A percentile compares a stretch with the other conserved stretches of the same genome.
phyloP scores from a whole-genome alignment of 2,113 vertebrate species.

The Spermophilus dauricus region DNA sequence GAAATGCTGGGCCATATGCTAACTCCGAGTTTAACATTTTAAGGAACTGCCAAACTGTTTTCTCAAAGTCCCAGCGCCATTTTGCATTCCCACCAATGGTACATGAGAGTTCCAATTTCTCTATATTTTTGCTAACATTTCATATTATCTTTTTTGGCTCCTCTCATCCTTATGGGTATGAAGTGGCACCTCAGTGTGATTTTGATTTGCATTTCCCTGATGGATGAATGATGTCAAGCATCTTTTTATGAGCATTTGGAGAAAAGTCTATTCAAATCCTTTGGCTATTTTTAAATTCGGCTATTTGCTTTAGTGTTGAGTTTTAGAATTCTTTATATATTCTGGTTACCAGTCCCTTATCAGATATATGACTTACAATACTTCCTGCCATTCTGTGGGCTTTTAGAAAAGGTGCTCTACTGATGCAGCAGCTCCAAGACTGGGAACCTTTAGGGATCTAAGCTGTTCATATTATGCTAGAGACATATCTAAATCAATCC shows the following conservation, averaged over 20 bases:
- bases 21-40: constrained; percentile 19
- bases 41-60: background rate
- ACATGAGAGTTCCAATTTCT: background rate
- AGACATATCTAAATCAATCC: background rate
- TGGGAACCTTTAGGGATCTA: background rate
- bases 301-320: constrained; percentile 18
- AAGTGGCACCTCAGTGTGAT: background rate
- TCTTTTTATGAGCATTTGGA: constrained; percentile 32
- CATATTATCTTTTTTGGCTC: background rate
- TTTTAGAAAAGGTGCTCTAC: background rate
- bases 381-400: background rate
- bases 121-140: background rate
- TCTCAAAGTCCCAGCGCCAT: background rate
- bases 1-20: background rate
- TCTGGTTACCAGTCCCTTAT: background rate
- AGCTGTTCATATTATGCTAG: background rate
- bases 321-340: background rate
- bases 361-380: background rate
- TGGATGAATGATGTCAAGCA: background rate
- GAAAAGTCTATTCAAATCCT: background rate
- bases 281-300: background rate
- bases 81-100: background rate
- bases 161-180: background rate
- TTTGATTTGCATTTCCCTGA: constrained; percentile 25
- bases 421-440: background rate